Evolutionary conservation across 2,888 invertebrate genomes (phyloP), one percentile per base, ranked within the genome.

Genomic region (Drosophila sordidapex): DNA sequence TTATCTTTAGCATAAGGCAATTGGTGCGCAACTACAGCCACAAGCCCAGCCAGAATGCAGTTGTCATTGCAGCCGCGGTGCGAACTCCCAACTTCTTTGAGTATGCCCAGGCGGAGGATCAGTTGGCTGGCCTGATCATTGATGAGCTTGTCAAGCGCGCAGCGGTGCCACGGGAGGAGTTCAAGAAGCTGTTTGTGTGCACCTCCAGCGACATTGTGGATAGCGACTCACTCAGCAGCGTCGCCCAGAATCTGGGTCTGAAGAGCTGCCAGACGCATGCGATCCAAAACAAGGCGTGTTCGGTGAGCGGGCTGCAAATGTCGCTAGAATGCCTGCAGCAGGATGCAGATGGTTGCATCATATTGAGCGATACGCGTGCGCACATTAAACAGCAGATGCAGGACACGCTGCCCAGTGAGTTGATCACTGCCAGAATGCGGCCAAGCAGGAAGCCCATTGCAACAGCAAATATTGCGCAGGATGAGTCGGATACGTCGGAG

Each of bases 41-140:
- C 0, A 46, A 67, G 2, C 18, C 38, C n/a, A 67, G 63, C 8
- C 52, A 51, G 1, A 96, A 97, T 93, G 97, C 98, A 91, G 98
- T 98, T 36, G 97, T 99, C 18, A 97, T 99, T 87, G 96, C 97
- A 54, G 97, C 98, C 79, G 99, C 98, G 29, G 97, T 96, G 5
- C 95, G 99, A 80, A 99, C 99, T 48, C 99, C 99, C 0, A 97
- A 99, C 79, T 98, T 98, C 8, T 94, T 97, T 1, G 46, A 61
- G 8, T 64, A 43, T 11, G 31, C 38, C 18, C 51, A 51, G 10
- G 64, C 75, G 2, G 98, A 98, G 1, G 94, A 98, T 4, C 95
- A 96, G 93, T 94, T 99, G 64, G 99, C 98, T 3, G 96, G 98
- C 13, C 94, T 96, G 49, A 98, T 98, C 25, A 96, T 99, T 57